Base-by-base conservation (phyloP, 2,113 vertebrate species). In the Oreotragus oreotragus region DNA sequence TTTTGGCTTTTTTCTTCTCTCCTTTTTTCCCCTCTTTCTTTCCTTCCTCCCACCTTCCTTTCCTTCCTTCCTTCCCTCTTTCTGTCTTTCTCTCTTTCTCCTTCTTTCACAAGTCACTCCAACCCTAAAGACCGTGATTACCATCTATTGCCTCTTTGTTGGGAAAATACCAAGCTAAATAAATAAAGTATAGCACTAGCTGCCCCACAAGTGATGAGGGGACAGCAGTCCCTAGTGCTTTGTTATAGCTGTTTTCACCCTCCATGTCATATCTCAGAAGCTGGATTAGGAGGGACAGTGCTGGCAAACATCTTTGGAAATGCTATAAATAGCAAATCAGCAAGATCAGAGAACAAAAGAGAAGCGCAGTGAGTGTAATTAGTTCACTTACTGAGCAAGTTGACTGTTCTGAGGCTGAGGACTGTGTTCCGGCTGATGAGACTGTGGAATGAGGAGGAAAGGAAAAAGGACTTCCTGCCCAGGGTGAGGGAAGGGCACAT, bases 271-370 rank as follows among this genome's bases (percentile, higher is more conserved):
- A 91, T n/a, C 55, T 93, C 7, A 64, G 96, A 84, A 96, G 60
- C 21, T 93, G 57, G 27, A 96, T 96, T 95, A 88, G 96, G 97
- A 98, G 95, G 21, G 98, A 90, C 92, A 97, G 70, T 87, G 58
- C 94, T 0, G 21, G 87, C 49, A 94, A 98, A 96, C 13, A 85
- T 95, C 97, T 98, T 66, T 86, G 73, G 58, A 93, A 91, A 89
- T 57, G 51, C 86, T 86, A 94, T 84, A 90, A 98, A 93, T 96
- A 98, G 96, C 97, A 96, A 92, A 98, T 5, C 39, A 15, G 43
- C 94, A 80, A 47, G 89, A 95, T 91, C 7, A 0, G 49, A 85
- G 92, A 96, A 98, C 94, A 98, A 98, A 98, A 95, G 96, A 79
- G 53, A 95, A 87, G 21, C 62, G 2, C 53, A 39, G 85, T 90